These are phyloP conservation scores for Laterallus jamaicensis DNA, from an alignment of 2,113 vertebrate genomes.

Conservation along the genomic window DNA sequence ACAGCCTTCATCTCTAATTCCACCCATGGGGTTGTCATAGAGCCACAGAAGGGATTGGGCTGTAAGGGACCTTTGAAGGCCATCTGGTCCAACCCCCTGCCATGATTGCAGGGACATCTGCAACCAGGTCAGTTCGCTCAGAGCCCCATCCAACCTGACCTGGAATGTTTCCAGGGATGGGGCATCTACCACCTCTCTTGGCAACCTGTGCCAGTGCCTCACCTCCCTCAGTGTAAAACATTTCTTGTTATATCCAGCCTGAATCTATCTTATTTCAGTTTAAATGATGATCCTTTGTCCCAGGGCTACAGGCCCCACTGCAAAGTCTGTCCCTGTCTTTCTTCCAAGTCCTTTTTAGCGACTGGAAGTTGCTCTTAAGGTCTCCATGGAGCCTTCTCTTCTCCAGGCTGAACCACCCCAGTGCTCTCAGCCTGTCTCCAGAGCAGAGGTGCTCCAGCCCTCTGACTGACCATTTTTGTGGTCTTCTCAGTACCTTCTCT, in stretches of 20 bases:
- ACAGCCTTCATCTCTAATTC: background rate
- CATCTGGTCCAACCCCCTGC: accelerated
- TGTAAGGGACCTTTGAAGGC: accelerated
- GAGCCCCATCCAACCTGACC: accelerated
- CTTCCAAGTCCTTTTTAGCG: no score
- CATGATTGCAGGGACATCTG: background rate
- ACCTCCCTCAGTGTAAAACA: accelerated
- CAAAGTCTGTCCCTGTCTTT: background rate
- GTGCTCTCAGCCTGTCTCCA: background rate
- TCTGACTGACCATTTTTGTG: background rate
- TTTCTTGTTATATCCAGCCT: accelerated
- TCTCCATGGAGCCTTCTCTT: background rate
- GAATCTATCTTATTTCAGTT: background rate
- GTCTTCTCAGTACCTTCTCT: background rate
- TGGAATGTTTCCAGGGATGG: background rate
- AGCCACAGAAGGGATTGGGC: background rate
- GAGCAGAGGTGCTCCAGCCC: background rate
- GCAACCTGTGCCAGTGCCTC: background rate
- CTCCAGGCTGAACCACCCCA: background rate
- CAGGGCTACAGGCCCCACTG: accelerated
- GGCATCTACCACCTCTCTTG: background rate
- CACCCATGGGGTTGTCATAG: accelerated
- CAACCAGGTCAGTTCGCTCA: accelerated
- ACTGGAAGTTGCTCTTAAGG: accelerated
- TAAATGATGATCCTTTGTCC: background rate